Percentiles rank a stretch among this genome's conserved stretches.
Conservation (phyloP, 2,888 invertebrate genomes). For the Bimastos eiseni region DNA sequence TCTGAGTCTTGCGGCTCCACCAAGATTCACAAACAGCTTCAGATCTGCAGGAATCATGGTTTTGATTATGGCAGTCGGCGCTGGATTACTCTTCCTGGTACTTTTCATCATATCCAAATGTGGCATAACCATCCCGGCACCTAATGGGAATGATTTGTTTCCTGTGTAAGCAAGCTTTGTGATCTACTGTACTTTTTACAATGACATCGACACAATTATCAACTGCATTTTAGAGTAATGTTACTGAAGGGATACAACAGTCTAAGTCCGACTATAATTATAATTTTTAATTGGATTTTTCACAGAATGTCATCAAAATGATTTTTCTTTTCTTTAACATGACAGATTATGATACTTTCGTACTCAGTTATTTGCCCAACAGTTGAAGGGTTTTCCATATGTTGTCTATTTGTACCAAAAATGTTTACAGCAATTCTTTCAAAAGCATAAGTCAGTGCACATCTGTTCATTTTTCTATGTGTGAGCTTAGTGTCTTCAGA, state of each 20-base stretch:
- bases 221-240: not conserved
- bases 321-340: too few species aligned
- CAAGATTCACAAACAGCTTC: slow-evolving; percentile 44
- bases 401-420: not conserved
- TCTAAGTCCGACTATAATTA: not conserved
- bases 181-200: not conserved
- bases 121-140: slow-evolving; percentile 50
- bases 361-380: not conserved
- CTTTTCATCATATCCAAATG: slow-evolving; percentile 48
- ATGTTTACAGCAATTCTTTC: not conserved
- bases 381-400: not conserved
- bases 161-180: not conserved
- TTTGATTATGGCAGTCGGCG: slow-evolving; percentile 24
- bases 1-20: slow-evolving; percentile 52
- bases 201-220: not conserved
- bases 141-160: slow-evolving; percentile 48
- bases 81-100: slow-evolving; percentile 46
- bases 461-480: not conserved
- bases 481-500: not conserved
- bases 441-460: not conserved
- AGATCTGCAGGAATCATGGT: slow-evolving; percentile 30
- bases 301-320: not conserved
- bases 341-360: too few species aligned
- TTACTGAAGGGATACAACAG: not conserved
- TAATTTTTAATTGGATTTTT: not conserved